phyloP scores from a whole-genome alignment of 2,888 invertebrate genomes.

The Palloptera scutellata region DNA sequence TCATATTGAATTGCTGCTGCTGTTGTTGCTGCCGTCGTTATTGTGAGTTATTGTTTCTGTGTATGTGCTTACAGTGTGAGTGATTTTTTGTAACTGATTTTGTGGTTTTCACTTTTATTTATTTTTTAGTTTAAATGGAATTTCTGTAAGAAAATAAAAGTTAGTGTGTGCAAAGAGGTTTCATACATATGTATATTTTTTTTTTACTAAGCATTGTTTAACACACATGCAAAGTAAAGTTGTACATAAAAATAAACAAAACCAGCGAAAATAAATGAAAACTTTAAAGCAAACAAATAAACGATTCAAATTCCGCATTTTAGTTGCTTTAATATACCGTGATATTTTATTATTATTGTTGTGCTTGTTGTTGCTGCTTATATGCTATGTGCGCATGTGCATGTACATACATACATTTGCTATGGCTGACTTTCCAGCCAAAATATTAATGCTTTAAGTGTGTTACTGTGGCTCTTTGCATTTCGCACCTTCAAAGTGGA shows the following conservation, averaged over 20 bases:
- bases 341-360: neutral
- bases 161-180: neutral
- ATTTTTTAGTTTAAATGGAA: neutral
- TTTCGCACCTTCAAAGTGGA: no score
- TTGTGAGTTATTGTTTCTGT: neutral
- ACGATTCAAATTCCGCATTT: constrained; percentile 8
- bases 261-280: constrained; percentile 6
- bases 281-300: constrained; percentile 3
- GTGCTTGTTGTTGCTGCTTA: neutral
- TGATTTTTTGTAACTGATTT: neutral
- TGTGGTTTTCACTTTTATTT: constrained; percentile 9
- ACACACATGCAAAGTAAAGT: neutral
- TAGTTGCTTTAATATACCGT: neutral
- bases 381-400: neutral
- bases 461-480: no score
- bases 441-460: no score
- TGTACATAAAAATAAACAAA: neutral
- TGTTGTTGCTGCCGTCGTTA: neutral
- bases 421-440: neutral
- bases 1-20: neutral
- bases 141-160: constrained; percentile 1
- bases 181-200: no score
- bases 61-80: neutral
- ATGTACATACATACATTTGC: neutral
- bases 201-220: neutral